Base-by-base conservation (phyloP, 23 tunicate genomes). In the Styela clava region DNA sequence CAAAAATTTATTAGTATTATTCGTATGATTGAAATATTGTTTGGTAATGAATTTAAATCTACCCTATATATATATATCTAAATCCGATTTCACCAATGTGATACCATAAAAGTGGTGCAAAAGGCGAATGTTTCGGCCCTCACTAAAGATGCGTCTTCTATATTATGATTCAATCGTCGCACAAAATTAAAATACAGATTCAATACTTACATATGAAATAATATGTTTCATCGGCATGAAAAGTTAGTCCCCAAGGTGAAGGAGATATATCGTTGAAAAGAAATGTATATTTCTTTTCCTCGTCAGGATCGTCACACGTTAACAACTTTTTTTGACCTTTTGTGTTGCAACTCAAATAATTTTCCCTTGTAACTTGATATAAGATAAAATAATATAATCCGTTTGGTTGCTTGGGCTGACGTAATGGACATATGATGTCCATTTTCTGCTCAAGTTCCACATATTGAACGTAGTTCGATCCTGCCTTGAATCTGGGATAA, bases 261-360 rank as follows among this genome's bases (percentile, higher is more conserved):
- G 99, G 99, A 9, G 94, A 81, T 16, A 94, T 82, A 37, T 89
- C 91, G 34, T 89, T 87, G 73, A 94, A 94, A 79, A 78, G 82
- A 56, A 94, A 88, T 2, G 99, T 89, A 70, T 89, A 94, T 83
- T 94, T 94, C 85, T 94, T 94, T 82, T 94, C 99, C 36, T 65
- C 34, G 18, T 68, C 34, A 1, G 99, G 99, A 20, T 77, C 82
- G 33, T 86, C 72, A 78, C 99, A 94, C 1, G 91, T 94, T 33
- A 94, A 69, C 20, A 94, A 87, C 7, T 89, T 79, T 33, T 64
- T 85, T 5, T 87, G 82, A 2, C 85, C 89, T 18, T 81, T 78
- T 0, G 81, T 61, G 83, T 94, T 86, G 82, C 97, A 91, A 21
- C 61, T 91, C 30, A 52, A 24, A 64, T 34, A 91, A 69, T 87